phyloP scores from a whole-genome alignment of 2,888 invertebrate genomes.

The Tupiocoris notatus region DNA sequence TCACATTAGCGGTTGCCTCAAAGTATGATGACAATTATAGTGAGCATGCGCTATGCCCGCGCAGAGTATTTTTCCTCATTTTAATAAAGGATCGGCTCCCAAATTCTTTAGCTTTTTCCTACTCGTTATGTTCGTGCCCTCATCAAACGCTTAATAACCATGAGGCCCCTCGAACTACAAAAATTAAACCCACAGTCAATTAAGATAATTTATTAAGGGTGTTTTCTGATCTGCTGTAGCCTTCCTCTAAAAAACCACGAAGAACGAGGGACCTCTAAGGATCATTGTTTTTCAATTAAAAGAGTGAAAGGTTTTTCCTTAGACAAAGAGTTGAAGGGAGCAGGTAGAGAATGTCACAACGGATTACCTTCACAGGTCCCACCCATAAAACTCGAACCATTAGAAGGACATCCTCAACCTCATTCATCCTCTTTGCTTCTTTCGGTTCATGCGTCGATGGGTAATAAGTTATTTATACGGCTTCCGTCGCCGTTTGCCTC shows the following conservation, averaged over 20 bases:
- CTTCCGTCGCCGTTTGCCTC: conserved; percentile 3
- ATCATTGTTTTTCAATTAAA: conserved; percentile 37
- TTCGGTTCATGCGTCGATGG: conserved; percentile 2
- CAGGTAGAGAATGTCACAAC: conserved; percentile 34
- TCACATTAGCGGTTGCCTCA: too few species aligned
- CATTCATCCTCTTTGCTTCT: not conserved
- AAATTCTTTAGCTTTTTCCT: too few species aligned
- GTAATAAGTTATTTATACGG: not conserved
- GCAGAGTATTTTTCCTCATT: too few species aligned
- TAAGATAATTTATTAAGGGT: conserved; percentile 35
- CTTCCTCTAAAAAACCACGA: conserved; percentile 13
- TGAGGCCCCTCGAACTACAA: conserved; percentile 21
- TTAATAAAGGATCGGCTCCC: too few species aligned
- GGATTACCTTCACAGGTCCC: conserved; percentile 18
- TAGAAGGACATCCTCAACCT: too few species aligned
- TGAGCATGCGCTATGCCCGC: too few species aligned
- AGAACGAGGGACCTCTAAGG: conserved; percentile 20
- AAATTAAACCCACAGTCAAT: conserved; percentile 39
- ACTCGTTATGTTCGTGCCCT: not conserved
- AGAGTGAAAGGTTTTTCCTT: conserved; percentile 19
- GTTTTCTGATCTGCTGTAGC: not conserved
- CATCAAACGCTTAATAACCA: conserved; percentile 1
- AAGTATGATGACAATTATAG: too few species aligned
- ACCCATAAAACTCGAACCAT: conserved; percentile 24
- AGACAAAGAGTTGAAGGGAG: conserved; percentile 1